A percentile compares a stretch with the other conserved stretches of the same genome.
Conservation (phyloP, 92 coral and sea anemone species). For the Phenganax stokvisi region DNA sequence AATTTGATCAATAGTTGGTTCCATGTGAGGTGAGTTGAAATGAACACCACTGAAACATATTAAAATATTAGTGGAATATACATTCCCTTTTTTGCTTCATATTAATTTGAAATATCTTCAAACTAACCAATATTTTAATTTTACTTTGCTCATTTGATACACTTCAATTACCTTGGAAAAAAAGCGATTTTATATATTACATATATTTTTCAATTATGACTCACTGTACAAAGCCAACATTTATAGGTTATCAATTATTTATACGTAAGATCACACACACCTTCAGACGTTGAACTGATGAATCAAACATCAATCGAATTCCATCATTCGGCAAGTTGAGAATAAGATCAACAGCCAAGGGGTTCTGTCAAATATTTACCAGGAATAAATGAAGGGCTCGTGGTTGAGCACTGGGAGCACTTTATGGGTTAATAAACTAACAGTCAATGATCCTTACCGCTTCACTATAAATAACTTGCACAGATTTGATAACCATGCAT, state of each 20-base stretch:
- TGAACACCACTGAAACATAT: conserved; percentile 76
- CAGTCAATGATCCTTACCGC: conserved; percentile 55
- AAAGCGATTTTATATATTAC: not conserved
- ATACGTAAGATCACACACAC: conserved; percentile 35
- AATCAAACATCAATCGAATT: conserved; percentile 90
- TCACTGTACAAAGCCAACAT: not conserved
- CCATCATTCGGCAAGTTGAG: conserved; percentile 97
- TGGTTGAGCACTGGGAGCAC: not conserved
- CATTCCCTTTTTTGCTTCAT: not conserved
- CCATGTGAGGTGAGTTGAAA: conserved; percentile 96
- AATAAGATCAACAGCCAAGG: conserved; percentile 93
- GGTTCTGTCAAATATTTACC: conserved; percentile 59
- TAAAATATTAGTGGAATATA: not conserved
- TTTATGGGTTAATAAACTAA: not conserved
- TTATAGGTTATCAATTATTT: not conserved
- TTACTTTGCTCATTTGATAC: conserved; percentile 86
- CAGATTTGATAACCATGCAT: conserved; percentile 83
- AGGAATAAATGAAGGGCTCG: too few relatives aligned
- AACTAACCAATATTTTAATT: conserved; percentile 87
- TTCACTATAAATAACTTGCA: conserved; percentile 98
- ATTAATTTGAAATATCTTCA: not conserved
- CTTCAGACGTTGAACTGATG: conserved; percentile 94
- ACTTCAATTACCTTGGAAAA: conserved; percentile 84
- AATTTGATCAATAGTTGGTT: conserved; percentile 96
- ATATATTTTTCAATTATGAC: not conserved